phyloP scores from a whole-genome alignment of 2,797 vertebrate genomes.

The Momotus momota region DNA sequence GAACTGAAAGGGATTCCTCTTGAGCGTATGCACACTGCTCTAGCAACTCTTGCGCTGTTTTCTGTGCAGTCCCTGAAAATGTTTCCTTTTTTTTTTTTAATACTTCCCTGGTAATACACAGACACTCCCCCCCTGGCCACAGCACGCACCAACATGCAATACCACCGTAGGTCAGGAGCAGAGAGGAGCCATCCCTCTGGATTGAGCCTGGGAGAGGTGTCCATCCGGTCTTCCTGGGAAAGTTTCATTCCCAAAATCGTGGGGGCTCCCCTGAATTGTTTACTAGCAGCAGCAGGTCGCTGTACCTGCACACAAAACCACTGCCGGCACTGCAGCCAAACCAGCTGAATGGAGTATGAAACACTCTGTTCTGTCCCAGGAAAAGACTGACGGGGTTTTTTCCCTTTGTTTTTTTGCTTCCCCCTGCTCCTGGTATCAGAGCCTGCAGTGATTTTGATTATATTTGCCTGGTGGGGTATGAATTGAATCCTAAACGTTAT shows the following conservation, averaged over 20 bases:
- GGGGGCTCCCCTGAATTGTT: not conserved
- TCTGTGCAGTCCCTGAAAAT: constrained; percentile 45
- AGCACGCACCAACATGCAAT: not conserved
- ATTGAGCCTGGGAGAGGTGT: not conserved
- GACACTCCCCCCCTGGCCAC: not conserved
- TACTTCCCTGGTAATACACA: constrained; percentile 8
- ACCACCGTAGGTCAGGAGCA: not conserved
- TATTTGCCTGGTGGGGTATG: not conserved
- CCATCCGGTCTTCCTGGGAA: not conserved
- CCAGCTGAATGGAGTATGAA: not conserved
- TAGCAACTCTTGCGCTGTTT: constrained; percentile 59
- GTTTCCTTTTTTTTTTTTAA: not conserved
- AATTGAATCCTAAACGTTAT: not conserved
- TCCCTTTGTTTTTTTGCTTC: not conserved
- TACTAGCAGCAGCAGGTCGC: not conserved
- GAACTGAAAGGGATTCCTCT: constrained; percentile 76
- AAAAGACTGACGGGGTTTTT: not conserved
- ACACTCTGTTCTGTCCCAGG: not conserved
- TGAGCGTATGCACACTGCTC: constrained; percentile 63
- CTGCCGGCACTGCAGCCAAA: not conserved
- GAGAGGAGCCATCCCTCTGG: not conserved
- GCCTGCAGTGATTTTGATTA: not conserved
- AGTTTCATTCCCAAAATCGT: not conserved
- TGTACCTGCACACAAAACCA: constrained; percentile 9
- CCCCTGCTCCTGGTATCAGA: not conserved